phyloP scores from a whole-genome alignment of 2,888 invertebrate genomes.

The Parelbella ahira region DNA sequence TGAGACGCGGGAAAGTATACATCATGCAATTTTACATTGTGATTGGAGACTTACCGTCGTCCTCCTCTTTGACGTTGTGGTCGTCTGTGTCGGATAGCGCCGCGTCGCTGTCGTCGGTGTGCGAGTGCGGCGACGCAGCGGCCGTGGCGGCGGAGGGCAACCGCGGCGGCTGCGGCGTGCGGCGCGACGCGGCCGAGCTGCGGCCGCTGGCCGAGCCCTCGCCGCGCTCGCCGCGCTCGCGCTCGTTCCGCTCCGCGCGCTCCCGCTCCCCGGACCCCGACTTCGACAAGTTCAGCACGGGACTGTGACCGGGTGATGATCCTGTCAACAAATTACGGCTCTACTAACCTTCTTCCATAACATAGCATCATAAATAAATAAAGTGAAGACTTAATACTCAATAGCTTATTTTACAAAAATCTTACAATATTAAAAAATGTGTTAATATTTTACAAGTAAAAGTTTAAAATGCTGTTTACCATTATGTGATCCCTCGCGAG shows the following conservation, averaged over 20 bases:
- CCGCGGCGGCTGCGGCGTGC: slow-evolving; percentile 80
- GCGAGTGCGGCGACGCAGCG: slow-evolving; percentile 84
- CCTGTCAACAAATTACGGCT: slow-evolving; percentile 59
- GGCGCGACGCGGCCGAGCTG: slow-evolving; percentile 82
- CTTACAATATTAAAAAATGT: no score
- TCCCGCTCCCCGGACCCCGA: slow-evolving; percentile 90
- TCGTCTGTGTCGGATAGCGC: slow-evolving; percentile 93
- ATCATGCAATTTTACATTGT: no score
- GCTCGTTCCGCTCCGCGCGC: slow-evolving; percentile 63
- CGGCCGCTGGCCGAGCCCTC: slow-evolving; percentile 76
- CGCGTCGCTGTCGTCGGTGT: slow-evolving; percentile 90
- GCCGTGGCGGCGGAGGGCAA: slow-evolving; percentile 79
- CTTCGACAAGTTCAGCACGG: slow-evolving; percentile 94
- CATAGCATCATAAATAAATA: no score
- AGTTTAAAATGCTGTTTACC: slow-evolving; percentile 68
- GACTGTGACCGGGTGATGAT: slow-evolving; percentile 94
- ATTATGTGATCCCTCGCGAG: slow-evolving; percentile 93
- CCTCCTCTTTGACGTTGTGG: slow-evolving; percentile 90
- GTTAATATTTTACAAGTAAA: no score
- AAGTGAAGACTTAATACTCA: no score
- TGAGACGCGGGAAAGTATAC: no score
- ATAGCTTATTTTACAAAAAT: no score
- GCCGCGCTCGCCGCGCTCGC: slow-evolving; percentile 72
- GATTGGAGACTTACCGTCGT: slow-evolving; percentile 89
- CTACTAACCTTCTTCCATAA: no score